Evolutionary conservation across 2,113 vertebrate genomes (phyloP).

Genomic region (Gavialis gangeticus): DNA sequence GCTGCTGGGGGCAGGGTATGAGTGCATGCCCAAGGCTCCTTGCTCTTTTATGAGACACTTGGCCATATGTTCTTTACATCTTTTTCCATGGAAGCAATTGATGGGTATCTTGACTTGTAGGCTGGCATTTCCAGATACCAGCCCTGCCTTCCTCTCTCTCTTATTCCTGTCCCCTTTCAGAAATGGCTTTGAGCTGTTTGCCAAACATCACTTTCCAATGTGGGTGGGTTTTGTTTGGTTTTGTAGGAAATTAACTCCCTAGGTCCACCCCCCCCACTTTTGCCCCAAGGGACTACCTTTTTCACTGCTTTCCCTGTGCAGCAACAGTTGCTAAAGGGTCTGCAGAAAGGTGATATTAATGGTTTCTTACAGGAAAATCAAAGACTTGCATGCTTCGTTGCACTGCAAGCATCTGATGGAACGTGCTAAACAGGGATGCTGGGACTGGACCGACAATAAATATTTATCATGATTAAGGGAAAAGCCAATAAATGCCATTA

Average conservation of each 20-base stretch:
- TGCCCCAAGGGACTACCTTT: background rate
- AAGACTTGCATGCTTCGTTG: background rate
- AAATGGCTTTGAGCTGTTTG: background rate
- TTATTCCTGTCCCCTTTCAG: background rate
- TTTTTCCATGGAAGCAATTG: background rate
- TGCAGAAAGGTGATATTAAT: background rate
- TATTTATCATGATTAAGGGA: conserved; percentile 57
- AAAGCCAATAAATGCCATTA: background rate
- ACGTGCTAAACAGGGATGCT: background rate
- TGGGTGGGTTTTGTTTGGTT: background rate
- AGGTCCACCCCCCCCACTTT: background rate
- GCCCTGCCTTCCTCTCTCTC: background rate
- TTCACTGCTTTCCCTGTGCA: background rate
- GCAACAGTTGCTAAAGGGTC: background rate
- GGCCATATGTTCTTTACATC: background rate
- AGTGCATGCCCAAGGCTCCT: background rate
- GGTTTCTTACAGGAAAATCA: background rate
- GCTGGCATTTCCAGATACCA: background rate
- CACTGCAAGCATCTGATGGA: background rate
- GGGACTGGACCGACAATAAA: background rate
- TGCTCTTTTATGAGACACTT: background rate
- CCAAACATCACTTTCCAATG: background rate
- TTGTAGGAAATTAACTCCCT: background rate
- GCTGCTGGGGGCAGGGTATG: background rate
- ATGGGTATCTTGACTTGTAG: background rate